phyloP scores from a whole-genome alignment of 1,140 invertebrate genomes.

The Araneus ventricosus region DNA sequence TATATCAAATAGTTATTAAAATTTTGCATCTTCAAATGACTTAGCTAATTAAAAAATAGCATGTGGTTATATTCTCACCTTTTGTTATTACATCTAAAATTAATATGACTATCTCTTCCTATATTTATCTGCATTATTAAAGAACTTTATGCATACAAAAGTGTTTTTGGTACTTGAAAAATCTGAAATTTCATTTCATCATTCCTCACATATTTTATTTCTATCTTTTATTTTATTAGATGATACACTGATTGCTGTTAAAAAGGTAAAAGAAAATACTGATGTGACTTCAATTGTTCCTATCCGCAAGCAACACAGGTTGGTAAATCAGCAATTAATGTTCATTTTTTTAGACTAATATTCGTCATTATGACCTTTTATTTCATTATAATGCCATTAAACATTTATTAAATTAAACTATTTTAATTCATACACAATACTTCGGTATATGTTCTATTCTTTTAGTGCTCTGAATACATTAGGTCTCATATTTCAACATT shows the following conservation, averaged over 20 bases:
- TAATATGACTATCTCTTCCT: no score
- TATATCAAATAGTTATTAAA: no score
- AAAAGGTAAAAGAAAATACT: conserved; percentile 81
- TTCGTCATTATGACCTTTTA: neutral
- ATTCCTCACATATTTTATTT: neutral
- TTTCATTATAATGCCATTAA: neutral
- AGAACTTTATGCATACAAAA: no score
- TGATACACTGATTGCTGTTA: conserved; percentile 79
- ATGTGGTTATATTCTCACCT: no score
- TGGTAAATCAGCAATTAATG: neutral
- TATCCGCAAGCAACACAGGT: conserved; percentile 70
- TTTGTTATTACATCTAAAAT: no score
- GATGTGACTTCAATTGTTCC: conserved; percentile 85
- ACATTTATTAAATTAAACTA: neutral
- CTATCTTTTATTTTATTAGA: conserved; percentile 34
- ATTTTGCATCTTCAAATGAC: no score
- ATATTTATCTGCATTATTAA: no score
- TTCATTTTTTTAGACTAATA: no score
- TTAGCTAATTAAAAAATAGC: no score
- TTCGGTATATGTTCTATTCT: neutral
- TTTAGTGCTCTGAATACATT: conserved; percentile 79
- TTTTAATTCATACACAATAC: neutral
- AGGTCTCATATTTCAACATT: conserved; percentile 90
- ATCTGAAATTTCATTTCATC: no score
- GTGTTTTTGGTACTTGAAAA: no score